Evolutionary conservation across 2,113 vertebrate species (phyloP).

Genomic region (Cercocebus atys): DNA sequence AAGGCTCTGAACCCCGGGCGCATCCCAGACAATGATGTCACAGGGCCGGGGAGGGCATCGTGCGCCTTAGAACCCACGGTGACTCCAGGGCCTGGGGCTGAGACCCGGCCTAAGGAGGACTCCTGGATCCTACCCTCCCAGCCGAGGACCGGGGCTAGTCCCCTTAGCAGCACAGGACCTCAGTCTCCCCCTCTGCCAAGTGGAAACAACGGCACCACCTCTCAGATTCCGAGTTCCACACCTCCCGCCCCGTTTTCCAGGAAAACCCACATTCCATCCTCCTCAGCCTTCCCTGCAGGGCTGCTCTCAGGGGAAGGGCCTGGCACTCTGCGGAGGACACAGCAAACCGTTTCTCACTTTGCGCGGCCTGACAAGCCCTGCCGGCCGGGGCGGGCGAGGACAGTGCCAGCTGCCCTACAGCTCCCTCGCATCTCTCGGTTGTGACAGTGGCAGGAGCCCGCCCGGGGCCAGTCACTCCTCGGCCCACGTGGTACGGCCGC

Average conservation of each 20-base stretch:
- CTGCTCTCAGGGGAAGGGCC: background rate
- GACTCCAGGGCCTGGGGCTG: background rate
- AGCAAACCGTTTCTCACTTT: fast-evolving
- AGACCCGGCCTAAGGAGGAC: no score
- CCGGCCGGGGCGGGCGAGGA: fast-evolving
- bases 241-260: background rate
- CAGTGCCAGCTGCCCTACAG: background rate
- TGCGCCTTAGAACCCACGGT: background rate
- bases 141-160: fast-evolving
- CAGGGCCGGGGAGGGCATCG: no score
- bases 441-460: background rate
- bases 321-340: fast-evolving
- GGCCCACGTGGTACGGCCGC: background rate
- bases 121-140: no score
- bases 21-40: no score
- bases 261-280: fast-evolving
- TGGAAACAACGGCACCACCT: fast-evolving
- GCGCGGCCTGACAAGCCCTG: fast-evolving
- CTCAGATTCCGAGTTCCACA: background rate
- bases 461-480: fast-evolving
- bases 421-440: background rate
- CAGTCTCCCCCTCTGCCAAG: background rate
- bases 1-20: background rate
- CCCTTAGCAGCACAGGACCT: background rate
- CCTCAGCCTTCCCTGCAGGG: background rate